These are phyloP conservation scores for Myodes glareolus DNA, from an alignment of 2,113 vertebrate genomes.

Conservation along the genomic window DNA sequence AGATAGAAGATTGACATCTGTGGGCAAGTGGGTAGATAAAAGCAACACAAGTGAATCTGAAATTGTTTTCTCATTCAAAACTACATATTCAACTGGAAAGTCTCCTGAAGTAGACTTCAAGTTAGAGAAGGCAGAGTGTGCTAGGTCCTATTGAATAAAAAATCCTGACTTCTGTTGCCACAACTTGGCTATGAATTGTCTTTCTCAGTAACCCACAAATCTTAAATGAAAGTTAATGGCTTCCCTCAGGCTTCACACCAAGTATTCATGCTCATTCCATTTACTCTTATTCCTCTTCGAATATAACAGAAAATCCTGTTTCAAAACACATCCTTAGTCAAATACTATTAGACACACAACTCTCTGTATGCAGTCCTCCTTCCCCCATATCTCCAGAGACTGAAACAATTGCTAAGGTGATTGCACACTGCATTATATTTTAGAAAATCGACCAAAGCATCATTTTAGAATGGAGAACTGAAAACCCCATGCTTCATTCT, in stretches of 20 bases:
- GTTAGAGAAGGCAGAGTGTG: not conserved
- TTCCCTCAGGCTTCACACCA: not conserved
- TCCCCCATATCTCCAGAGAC: not conserved
- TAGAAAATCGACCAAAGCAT: not conserved
- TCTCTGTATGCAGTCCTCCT: accelerated
- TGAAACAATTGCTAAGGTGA: not conserved
- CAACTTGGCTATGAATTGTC: not conserved
- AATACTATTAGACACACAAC: not conserved
- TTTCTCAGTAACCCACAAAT: not conserved
- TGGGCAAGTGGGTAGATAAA: not conserved
- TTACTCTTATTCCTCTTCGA: not conserved
- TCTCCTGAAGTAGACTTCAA: not conserved
- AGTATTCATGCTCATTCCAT: not conserved
- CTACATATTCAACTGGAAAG: not conserved
- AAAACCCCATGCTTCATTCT: not conserved
- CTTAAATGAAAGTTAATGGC: not conserved
- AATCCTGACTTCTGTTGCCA: not conserved
- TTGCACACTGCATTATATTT: not conserved
- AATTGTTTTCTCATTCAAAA: not conserved
- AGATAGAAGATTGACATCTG: not conserved
- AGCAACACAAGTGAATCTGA: not conserved
- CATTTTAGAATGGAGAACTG: not conserved
- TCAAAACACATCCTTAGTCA: not conserved
- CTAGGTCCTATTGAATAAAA: not conserved
- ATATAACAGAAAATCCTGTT: not conserved